Evolutionary conservation across 1,140 invertebrate species (phyloP), one percentile per base, ranked within the genome.

Genomic region (Halictus rubicundus): DNA sequence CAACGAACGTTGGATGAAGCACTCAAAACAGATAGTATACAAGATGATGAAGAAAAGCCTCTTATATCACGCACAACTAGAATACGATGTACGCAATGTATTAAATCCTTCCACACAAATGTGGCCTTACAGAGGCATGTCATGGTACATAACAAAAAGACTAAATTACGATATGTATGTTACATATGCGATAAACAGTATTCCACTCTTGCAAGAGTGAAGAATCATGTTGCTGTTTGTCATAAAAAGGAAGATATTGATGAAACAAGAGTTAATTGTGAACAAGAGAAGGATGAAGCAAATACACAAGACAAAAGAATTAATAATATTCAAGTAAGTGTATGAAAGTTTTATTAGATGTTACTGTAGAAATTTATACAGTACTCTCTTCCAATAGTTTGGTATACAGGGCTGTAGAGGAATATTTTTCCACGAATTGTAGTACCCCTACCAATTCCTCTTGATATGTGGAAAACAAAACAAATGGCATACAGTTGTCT

Each of bases 181-280:
- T 87, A 90, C 27, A 69, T 91, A 63, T 92, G 91, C 59, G 83
- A 91, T 32, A 85, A 91, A 68, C 85, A 91, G 78, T 91, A 91
- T 80, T 61, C 80, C 1, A 88, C 73, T 10, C 71, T 87, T 37
- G 71, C 76, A 19, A 89, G 90, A 68, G 68, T 91, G 54, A 88
- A 91, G 69, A 80, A 37, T 64, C 91, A 92, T 37, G 54, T 89
- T 61, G 12, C 59, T 9, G 77, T 39, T 39, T 83, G 59, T 68
- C 87, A 90, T 39, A 68, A 66, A 4, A 82, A 87, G 39, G 81
- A 80, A 19, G 80, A 52, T 49, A 63, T 63, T 42, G 14, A 89
- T 54, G 72, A 87, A 61, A 83, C 54, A 23, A 73, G 60, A 49
- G 12, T 42, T 14, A 71, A n/a, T 46, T 80, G 80, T 46, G 59